These are phyloP conservation scores for Anthoscopus minutus DNA, from an alignment of 2,113 vertebrate species.

Conservation along the genomic window DNA sequence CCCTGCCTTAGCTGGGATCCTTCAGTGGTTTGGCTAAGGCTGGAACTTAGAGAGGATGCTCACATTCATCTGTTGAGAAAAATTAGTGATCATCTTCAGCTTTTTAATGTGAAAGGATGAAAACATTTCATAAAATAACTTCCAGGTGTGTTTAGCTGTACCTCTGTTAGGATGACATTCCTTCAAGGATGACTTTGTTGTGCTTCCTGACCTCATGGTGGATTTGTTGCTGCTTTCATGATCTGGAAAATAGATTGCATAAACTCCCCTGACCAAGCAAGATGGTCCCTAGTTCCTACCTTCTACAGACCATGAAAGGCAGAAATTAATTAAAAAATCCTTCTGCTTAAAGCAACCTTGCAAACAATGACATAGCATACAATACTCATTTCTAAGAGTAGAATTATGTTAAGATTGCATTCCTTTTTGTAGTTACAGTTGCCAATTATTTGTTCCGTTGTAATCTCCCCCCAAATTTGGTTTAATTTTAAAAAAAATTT, in stretches of 20 bases:
- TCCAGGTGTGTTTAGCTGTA: neutral
- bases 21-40: neutral
- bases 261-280: neutral
- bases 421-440: neutral
- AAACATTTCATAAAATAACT: neutral
- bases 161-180: neutral
- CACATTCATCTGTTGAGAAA: neutral
- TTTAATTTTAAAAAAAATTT: neutral
- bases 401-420: neutral
- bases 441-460: neutral
- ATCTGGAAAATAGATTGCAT: neutral
- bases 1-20: neutral
- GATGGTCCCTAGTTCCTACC: neutral
- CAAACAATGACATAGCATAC: neutral
- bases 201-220: neutral
- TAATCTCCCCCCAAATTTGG: accelerated
- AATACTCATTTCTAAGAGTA: neutral
- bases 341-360: neutral
- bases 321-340: neutral
- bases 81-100: neutral
- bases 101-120: neutral
- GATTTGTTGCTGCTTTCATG: neutral
- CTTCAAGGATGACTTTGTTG: neutral
- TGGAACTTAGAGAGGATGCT: neutral
- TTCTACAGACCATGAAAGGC: neutral